Base-by-base conservation (phyloP, 1,140 invertebrate species). In the Trissolcus basalis region DNA sequence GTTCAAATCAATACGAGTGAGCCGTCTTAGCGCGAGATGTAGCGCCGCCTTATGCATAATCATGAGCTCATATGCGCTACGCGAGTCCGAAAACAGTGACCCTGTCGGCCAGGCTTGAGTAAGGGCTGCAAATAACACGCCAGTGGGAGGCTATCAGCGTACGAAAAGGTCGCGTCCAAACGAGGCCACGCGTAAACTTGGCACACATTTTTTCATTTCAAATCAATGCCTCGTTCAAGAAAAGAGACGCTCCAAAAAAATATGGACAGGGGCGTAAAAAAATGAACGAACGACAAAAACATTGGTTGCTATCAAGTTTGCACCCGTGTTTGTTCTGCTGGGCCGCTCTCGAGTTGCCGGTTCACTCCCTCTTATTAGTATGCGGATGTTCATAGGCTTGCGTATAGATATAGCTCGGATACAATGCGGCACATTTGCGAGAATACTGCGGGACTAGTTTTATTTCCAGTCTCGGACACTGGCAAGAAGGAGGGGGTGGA, bases 21-120 rank as follows among this genome's bases (percentile, higher is more conserved):
- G 60, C 61, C 72, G 77, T 77, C 81, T 83, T 84, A 71, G 68
- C 61, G 65, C 72, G 74, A 76, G 50, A 41, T 60, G 51, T 68
- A 36, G 44, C 43, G 39, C 78, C 55, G 63, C 74, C 80, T 84
- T 81, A 84, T 85, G 80, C 83, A 86, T 85, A 85, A 85, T 83
- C 84, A 83, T 85, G 80, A 86, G 79, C 73, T 11, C 48, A 7
- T 47, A 45, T 48, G 82, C 81, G 78, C 82, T 80, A 81, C 80
- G 79, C 80, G 71, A 80, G 80, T 76, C 80, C 76, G 36, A 61
- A 70, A 68, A 68, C 77, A 76, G 41, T 77, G 41, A 27, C 72
- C 44, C 74, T 14, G 47, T 33, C 45, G 35, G 8, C 63, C 69
- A 14, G 19, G 2, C 6, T 27, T 6, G 19, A 27, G 19, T 27